These are phyloP conservation scores for Monodelphis domestica DNA, from an alignment of 2,797 vertebrate genomes.

Conservation along the genomic window DNA sequence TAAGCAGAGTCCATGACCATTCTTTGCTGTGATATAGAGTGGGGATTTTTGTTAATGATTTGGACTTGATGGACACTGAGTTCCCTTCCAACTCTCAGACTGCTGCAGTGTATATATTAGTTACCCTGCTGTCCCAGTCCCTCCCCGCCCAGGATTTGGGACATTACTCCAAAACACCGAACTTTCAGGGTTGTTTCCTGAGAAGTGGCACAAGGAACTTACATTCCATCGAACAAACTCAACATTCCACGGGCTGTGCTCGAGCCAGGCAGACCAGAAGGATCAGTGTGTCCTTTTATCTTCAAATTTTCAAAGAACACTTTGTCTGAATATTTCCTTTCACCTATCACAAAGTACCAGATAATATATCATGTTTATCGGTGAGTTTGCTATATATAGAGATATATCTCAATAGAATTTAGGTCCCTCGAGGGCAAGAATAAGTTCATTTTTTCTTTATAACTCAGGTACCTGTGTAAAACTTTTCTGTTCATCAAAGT, in stretches of 20 bases:
- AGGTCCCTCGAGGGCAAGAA: background rate
- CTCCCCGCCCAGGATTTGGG: background rate
- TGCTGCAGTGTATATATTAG: too few species aligned
- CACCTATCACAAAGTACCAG: background rate
- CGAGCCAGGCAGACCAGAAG: background rate
- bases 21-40: background rate
- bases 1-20: background rate
- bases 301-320: background rate
- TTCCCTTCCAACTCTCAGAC: background rate
- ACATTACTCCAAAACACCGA: background rate
- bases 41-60: background rate
- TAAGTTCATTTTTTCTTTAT: background rate
- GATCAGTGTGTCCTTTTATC: background rate
- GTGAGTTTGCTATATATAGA: background rate
- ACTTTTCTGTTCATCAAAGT: too few species aligned
- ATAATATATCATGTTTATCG: background rate
- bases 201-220: background rate
- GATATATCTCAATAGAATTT: background rate
- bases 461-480: background rate
- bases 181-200: background rate
- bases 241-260: background rate
- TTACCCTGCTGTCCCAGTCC: too few species aligned
- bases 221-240: background rate
- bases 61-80: background rate
- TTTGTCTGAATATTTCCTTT: background rate